Evolutionary conservation across 2,888 invertebrate species (phyloP), one percentile per base, ranked within the genome.

Genomic region (Drosophila kuntzei): DNA sequence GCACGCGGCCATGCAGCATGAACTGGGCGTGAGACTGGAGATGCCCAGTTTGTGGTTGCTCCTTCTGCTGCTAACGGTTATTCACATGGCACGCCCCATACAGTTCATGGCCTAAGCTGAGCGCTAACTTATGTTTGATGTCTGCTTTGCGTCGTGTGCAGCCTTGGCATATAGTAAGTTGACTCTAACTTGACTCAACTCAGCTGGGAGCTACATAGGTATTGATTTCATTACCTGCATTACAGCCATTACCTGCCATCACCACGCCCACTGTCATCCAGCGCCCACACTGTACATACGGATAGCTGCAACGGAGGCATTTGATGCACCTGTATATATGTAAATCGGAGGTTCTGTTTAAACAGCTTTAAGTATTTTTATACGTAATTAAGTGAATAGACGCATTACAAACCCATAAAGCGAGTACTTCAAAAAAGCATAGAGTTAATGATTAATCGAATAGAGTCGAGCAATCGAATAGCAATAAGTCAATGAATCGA

Each of bases 1-100:
- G 71, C 94, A 94, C 66, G 95, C 95, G 29, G 95, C 95, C 44
- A 95, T 95, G 94, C 95, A 95, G 83, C 92, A 92, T 65, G 92
- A 92, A 70, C 78, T 90, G 73, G 91, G 90, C 58, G 83, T 87
- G 50, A 76, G 89, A 22, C 66, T 91, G 79, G 86, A 85, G 63
- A 73, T 90, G 70, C 91, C 91, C 71, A 83, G 83, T 37, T 25
- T 85, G 34, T 54, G 70, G 68, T 64, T 90, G 76, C 74, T 92
- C 60, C 74, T 92, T 43, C 69, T 80, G n/a, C 73, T 90, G 64
- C 68, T 90, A 50, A 65, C 83, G 36, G 68, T 87, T 61, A 71
- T 72, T 43, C 78, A 51, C 43, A n/a, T 41, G 65, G 37, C 71
- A 71, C 55, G 59, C 55, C 73, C 55, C 50, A 54, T 22, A 20